Conservation (phyloP, 1,140 invertebrate species). For the Wasmannia auropunctata region DNA sequence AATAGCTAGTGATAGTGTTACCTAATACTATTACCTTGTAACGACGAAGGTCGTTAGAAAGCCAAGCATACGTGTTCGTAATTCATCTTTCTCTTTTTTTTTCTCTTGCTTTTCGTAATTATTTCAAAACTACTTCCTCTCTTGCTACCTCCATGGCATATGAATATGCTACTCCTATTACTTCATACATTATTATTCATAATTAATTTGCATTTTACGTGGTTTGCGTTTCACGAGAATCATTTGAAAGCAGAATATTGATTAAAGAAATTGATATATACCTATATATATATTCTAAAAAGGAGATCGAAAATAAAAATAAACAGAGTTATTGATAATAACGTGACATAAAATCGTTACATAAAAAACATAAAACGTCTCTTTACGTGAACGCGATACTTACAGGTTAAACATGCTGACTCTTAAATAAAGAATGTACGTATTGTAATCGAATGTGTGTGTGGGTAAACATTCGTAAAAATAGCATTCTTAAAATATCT, state of each 20-base stretch:
- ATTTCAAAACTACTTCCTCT: background rate
- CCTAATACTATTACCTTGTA: constrained; percentile 32
- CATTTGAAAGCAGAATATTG: background rate
- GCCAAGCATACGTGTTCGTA: background rate
- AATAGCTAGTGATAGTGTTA: background rate
- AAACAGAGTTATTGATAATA: background rate
- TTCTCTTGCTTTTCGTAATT: background rate
- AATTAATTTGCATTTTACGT: background rate
- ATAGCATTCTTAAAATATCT: background rate
- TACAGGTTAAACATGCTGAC: constrained; percentile 15
- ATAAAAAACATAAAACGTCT: background rate
- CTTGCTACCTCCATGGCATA: background rate
- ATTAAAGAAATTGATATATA: background rate
- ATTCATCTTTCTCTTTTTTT: background rate
- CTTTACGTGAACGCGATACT: background rate
- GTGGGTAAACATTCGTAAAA: background rate
- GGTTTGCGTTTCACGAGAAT: background rate
- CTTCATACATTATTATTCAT: background rate
- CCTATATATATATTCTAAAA: background rate
- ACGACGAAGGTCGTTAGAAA: constrained; percentile 7
- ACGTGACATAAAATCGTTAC: background rate
- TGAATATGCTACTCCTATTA: background rate
- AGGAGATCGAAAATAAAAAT: background rate
- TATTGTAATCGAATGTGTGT: background rate
- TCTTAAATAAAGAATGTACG: background rate